Evolutionary conservation across 2,113 vertebrate species (phyloP).

Genomic region (Tautogolabrus adspersus): DNA sequence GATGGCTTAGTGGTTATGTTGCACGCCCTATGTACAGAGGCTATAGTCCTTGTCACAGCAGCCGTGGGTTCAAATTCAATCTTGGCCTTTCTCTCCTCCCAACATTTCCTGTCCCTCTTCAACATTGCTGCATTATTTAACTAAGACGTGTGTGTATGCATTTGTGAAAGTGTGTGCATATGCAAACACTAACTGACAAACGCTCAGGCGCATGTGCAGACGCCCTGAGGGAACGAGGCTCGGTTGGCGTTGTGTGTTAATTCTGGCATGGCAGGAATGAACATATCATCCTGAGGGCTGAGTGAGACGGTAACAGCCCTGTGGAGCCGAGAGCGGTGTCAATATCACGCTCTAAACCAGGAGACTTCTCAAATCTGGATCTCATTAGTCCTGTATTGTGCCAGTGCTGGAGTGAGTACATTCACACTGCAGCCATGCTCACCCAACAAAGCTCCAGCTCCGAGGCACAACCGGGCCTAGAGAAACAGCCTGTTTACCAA

Average conservation of each 20-base stretch:
- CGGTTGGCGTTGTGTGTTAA: neutral
- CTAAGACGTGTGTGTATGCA: neutral
- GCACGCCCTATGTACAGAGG: too few relatives aligned
- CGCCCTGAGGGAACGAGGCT: neutral
- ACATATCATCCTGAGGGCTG: conserved; percentile 43
- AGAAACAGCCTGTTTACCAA: conserved; percentile 53
- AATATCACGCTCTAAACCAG: conserved; percentile 50
- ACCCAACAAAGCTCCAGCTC: conserved; percentile 50
- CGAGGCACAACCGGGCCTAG: conserved; percentile 52
- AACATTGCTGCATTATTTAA: too few relatives aligned
- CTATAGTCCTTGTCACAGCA: too few relatives aligned
- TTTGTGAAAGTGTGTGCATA: conserved; percentile 4
- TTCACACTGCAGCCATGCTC: conserved; percentile 60
- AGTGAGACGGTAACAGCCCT: conserved; percentile 44
- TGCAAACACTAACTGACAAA: conserved; percentile 45
- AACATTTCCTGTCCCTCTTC: too few relatives aligned
- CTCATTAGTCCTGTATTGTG: conserved; percentile 68
- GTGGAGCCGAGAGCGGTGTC: conserved; percentile 56
- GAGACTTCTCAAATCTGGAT: conserved; percentile 71
- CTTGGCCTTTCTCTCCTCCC: too few relatives aligned
- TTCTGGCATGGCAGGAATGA: conserved; percentile 43
- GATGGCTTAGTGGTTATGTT: too few relatives aligned
- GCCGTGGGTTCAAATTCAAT: too few relatives aligned
- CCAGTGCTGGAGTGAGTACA: conserved; percentile 59
- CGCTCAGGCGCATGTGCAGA: neutral